A percentile compares a stretch with the other conserved stretches of the same genome.
These are phyloP conservation scores for Anguilla japonica DNA, from an alignment of 2,113 vertebrate genomes.

Conservation along the genomic window DNA sequence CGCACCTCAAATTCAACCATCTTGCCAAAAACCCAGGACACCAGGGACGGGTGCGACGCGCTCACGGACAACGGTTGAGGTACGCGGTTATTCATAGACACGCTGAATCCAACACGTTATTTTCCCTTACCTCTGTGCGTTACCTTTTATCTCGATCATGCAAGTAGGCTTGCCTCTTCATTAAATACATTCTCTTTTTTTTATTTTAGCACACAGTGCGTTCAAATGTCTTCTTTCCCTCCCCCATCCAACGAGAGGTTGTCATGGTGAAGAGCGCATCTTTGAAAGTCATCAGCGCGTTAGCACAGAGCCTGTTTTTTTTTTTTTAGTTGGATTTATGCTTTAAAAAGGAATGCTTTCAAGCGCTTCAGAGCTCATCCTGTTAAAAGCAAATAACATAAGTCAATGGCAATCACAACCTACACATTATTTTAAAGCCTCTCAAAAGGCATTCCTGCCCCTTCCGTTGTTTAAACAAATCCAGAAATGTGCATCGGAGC, in stretches of 20 bases:
- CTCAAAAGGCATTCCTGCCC: not conserved
- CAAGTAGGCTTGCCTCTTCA: not conserved
- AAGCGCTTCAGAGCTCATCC: not conserved
- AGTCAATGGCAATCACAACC: not conserved
- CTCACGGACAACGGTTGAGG: not conserved
- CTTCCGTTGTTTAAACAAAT: not conserved
- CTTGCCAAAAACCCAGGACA: not conserved
- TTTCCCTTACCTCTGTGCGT: not conserved
- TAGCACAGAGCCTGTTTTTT: not conserved
- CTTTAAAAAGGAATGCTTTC: not conserved
- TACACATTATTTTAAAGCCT: not conserved
- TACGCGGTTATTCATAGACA: slow-evolving; percentile 16
- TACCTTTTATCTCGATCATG: not conserved
- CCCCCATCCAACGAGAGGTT: slow-evolving; percentile 34
- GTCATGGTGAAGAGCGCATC: slow-evolving; percentile 52
- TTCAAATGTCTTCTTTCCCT: slow-evolving; percentile 17
- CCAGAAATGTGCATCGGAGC: not conserved
- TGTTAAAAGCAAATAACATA: not conserved
- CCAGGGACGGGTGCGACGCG: not conserved
- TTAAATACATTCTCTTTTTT: not conserved
- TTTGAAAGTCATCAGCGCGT: slow-evolving; percentile 1
- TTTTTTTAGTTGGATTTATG: not conserved
- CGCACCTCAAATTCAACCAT: not conserved
- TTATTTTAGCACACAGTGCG: not conserved
- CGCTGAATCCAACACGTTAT: not conserved